Evolutionary conservation across 2,797 vertebrate genomes (phyloP).

Genomic region (Pseudomugil tenellus): DNA sequence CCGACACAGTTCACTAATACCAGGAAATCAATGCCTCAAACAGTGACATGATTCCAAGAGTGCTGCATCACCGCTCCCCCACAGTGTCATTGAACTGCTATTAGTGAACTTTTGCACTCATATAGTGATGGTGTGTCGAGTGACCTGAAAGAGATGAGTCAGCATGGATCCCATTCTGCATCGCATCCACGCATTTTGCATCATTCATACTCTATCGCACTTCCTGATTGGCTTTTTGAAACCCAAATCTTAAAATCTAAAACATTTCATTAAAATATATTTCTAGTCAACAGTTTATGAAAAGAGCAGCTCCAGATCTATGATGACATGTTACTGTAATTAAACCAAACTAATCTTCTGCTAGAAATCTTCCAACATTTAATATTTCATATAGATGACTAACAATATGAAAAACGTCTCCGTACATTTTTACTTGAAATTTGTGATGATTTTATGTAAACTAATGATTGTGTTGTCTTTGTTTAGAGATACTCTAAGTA

Average conservation of each 20-base stretch:
- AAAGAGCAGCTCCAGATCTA: constrained; percentile 1
- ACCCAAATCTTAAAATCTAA: constrained; percentile 13
- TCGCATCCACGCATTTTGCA: constrained; percentile 70
- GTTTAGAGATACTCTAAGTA: constrained; percentile 44
- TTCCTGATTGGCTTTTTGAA: constrained; percentile 31
- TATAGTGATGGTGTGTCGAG: constrained; percentile 29
- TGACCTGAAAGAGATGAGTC: constrained; percentile 56
- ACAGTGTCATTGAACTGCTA: constrained; percentile 40
- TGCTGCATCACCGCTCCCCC: constrained; percentile 27
- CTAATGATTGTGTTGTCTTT: constrained; percentile 51
- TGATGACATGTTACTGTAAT: background rate
- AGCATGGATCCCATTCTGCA: constrained; percentile 72
- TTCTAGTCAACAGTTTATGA: constrained; percentile 12
- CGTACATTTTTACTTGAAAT: constrained; percentile 67
- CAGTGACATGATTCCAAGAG: constrained; percentile 24
- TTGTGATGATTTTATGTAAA: constrained; percentile 62
- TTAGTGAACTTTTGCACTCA: constrained; percentile 52
- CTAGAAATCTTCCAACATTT: constrained; percentile 13
- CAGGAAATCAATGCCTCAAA: constrained; percentile 51
- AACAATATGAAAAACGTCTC: constrained; percentile 67
- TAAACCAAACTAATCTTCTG: constrained; percentile 23
- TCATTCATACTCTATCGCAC: constrained; percentile 62
- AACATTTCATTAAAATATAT: constrained; percentile 12
- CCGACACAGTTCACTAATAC: constrained; percentile 67
- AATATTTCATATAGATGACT: constrained; percentile 68